These are phyloP conservation scores for Acleris holmiana DNA, from an alignment of 2,888 invertebrate genomes.

Conservation along the genomic window DNA sequence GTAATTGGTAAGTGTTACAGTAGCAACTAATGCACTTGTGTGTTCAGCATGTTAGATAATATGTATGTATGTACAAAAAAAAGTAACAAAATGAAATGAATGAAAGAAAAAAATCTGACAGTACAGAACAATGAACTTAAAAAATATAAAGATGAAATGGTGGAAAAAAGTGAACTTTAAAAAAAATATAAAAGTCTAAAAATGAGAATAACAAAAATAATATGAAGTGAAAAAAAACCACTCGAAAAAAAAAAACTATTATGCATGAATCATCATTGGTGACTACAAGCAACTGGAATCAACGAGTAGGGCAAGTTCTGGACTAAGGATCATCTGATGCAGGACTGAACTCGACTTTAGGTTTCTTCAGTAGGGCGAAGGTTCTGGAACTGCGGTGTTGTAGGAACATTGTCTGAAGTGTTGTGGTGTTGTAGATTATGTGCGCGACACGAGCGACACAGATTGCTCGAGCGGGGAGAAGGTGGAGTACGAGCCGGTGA, in stretches of 20 bases:
- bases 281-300: not conserved
- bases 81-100: constrained; percentile 33
- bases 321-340: not conserved
- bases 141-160: constrained; percentile 36
- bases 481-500: constrained; percentile 81
- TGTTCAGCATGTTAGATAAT: constrained; percentile 31
- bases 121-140: constrained; percentile 36
- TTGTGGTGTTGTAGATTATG: constrained; percentile 74
- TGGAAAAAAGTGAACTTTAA: constrained; percentile 39
- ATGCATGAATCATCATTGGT: not conserved
- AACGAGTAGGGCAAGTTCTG: constrained; percentile 1
- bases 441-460: constrained; percentile 82
- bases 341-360: no score
- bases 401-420: constrained; percentile 43
- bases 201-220: constrained; percentile 8
- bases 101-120: constrained; percentile 24
- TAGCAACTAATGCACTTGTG: constrained; percentile 32
- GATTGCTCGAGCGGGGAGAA: constrained; percentile 57
- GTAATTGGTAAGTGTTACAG: constrained; percentile 45
- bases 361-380: constrained; percentile 1
- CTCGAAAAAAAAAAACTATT: constrained; percentile 4
- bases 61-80: constrained; percentile 23
- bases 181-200: constrained; percentile 1
- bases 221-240: constrained; percentile 16
- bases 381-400: constrained; percentile 4